phyloP scores from a whole-genome alignment of 2,113 vertebrate genomes.

The Collichthys lucidus region DNA sequence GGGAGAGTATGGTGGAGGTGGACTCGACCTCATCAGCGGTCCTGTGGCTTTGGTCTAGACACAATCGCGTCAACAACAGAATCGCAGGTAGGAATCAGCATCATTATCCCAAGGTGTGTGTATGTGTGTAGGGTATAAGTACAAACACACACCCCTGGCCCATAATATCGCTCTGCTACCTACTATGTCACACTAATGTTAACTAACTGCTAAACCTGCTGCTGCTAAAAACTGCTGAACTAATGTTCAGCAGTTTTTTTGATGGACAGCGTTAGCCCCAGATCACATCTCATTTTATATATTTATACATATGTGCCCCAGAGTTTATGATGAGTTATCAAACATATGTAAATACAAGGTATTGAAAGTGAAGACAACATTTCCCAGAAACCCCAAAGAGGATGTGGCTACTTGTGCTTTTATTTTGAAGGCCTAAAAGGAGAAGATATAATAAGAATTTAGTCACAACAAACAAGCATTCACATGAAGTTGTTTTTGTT shows the following conservation, averaged over 20 bases:
- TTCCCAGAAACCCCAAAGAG: background rate
- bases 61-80: slow-evolving; percentile 93
- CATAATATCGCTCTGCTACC: background rate
- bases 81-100: slow-evolving; percentile 85
- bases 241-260: background rate
- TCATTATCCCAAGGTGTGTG: background rate
- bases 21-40: slow-evolving; percentile 60
- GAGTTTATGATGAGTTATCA: background rate
- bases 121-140: background rate
- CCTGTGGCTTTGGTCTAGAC: slow-evolving; percentile 92
- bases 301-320: background rate
- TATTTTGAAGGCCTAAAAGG: too few species aligned
- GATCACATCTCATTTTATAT: background rate
- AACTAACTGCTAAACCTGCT: too few species aligned
- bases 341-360: background rate
- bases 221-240: too few species aligned
- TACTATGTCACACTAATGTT: background rate
- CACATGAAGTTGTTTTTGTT: background rate
- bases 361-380: background rate
- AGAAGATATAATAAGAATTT: too few species aligned
- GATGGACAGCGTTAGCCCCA: background rate
- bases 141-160: background rate
- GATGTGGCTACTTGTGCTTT: too few species aligned
- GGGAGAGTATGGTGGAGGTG: slow-evolving; percentile 81
- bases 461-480: background rate